Base-by-base conservation (phyloP, 2,113 vertebrate genomes). In the Dascyllus trimaculatus region DNA sequence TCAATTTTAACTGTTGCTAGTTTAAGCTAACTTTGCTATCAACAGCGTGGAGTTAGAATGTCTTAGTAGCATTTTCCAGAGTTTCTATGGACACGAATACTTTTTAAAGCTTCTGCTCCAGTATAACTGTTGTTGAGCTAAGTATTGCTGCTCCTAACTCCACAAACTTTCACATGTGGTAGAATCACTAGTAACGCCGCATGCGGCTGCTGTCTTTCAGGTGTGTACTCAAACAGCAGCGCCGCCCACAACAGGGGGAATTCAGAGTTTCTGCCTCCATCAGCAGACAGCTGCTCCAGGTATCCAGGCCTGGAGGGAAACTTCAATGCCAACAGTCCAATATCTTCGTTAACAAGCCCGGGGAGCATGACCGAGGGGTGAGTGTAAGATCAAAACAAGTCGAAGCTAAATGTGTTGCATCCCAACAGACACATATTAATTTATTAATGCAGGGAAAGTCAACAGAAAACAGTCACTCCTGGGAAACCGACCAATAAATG, bases 341-440 rank as follows among this genome's bases (percentile, higher is more conserved):
- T 85, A 48, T 80, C 85, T 29, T 73, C 87, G 4, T 8, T 91
- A 17, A 80, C 73, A 3, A 86, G 73, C 67, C 86, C 69, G 0
- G 80, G 64, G 1, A 84, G 78, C 75, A 52, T 72, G 74, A 80
- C 77, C 54, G 85, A 89, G 0, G 85, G 88, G 93, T 93, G 78
- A 90, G 90, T 85, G 62, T 15, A 15, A 60, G 17, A 73, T 0
- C 21, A 35, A 10, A 29, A 13, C 21, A 35, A 18, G 54, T 19
- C 38, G 4, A 49, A 15, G 22, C 13, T 52, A 52, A 57, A 75
- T 32, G 5, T 57, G 51, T 38, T 49, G 49, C 45, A 65, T 58
- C 51, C 21, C 1, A 10, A 62, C 57, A 72, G 14, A 7, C 51
- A n/a, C 11, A 51, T 21, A 46, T 64, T 43, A 48, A n/a, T 67